phyloP scores from a whole-genome alignment of 2,888 invertebrate genomes.

The Erannis defoliaria region DNA sequence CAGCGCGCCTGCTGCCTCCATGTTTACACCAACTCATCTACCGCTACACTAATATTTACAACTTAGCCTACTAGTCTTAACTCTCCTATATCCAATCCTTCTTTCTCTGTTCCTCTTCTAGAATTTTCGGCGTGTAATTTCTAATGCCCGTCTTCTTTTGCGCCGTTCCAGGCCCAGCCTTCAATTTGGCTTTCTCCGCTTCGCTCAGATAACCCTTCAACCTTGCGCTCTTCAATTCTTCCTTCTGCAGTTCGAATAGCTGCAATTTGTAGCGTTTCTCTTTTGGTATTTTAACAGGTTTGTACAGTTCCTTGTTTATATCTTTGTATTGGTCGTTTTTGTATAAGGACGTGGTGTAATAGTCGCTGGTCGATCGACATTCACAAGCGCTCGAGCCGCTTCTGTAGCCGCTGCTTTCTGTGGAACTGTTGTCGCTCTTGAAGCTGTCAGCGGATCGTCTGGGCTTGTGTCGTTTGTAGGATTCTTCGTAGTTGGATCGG shows the following conservation, averaged over 20 bases:
- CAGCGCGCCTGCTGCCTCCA: constrained; percentile 84
- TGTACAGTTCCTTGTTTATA: constrained; percentile 80
- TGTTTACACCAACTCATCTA: constrained; percentile 75
- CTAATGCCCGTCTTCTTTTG: constrained; percentile 88
- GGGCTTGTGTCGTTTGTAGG: constrained; percentile 70
- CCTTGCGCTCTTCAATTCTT: constrained; percentile 69
- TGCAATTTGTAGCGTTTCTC: constrained; percentile 79
- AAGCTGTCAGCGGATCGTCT: constrained; percentile 76
- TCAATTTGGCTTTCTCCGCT: constrained; percentile 79
- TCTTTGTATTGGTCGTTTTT: constrained; percentile 84
- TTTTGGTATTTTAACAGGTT: constrained; percentile 81
- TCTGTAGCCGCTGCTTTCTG: constrained; percentile 80
- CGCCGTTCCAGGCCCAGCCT: constrained; percentile 62
- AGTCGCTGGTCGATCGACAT: constrained; percentile 76
- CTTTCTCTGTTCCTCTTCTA: constrained; percentile 85
- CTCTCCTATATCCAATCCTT: constrained; percentile 88
- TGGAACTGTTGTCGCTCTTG: constrained; percentile 79
- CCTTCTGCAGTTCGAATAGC: constrained; percentile 73
- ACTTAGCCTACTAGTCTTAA: constrained; percentile 77
- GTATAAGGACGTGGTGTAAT: constrained; percentile 79
- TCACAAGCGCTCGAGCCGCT: constrained; percentile 81
- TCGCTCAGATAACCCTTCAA: constrained; percentile 74
- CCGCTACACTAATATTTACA: constrained; percentile 80
- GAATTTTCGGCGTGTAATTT: constrained; percentile 91
- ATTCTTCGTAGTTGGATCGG: constrained; percentile 62